These are phyloP conservation scores for Melieria omissa DNA, from an alignment of 2,888 invertebrate species.

Conservation along the genomic window DNA sequence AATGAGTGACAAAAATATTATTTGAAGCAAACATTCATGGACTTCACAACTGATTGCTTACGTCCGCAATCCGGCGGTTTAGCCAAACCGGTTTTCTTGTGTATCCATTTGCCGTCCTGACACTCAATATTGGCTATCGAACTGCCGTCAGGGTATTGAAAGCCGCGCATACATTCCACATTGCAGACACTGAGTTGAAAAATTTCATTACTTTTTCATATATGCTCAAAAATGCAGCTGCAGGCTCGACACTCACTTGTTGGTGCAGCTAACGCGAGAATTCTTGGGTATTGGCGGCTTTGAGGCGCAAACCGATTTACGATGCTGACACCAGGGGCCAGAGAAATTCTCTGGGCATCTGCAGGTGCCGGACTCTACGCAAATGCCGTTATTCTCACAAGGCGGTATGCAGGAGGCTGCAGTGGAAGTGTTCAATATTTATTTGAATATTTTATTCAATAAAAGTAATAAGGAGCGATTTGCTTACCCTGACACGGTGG, in stretches of 20 bases:
- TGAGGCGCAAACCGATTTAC: slow-evolving; percentile 77
- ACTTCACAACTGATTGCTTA: slow-evolving; percentile 58
- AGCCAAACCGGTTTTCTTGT: slow-evolving; percentile 73
- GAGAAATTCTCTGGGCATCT: slow-evolving; percentile 78
- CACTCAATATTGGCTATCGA: slow-evolving; percentile 76
- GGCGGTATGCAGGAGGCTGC: slow-evolving; percentile 80
- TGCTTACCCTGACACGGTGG: slow-evolving; percentile 75
- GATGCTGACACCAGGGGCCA: slow-evolving; percentile 80
- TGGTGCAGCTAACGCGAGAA: slow-evolving; percentile 72
- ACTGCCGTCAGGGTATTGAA: slow-evolving; percentile 79
- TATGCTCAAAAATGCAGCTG: too few species aligned
- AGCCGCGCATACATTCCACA: slow-evolving; percentile 73
- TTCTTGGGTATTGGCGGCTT: slow-evolving; percentile 76
- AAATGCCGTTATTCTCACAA: slow-evolving; percentile 86
- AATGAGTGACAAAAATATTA: background rate
- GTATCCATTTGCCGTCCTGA: slow-evolving; percentile 77
- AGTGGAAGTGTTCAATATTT: slow-evolving; percentile 2
- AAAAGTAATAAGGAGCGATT: background rate
- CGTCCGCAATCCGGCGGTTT: slow-evolving; percentile 79
- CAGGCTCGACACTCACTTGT: slow-evolving; percentile 70
- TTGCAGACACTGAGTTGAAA: slow-evolving; percentile 72
- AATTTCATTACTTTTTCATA: slow-evolving; percentile 6
- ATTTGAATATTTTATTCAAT: background rate
- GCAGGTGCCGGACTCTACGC: slow-evolving; percentile 79
- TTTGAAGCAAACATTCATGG: too few species aligned